phyloP scores from a whole-genome alignment of 1,140 invertebrate genomes.

The Anthonomus grandis region DNA sequence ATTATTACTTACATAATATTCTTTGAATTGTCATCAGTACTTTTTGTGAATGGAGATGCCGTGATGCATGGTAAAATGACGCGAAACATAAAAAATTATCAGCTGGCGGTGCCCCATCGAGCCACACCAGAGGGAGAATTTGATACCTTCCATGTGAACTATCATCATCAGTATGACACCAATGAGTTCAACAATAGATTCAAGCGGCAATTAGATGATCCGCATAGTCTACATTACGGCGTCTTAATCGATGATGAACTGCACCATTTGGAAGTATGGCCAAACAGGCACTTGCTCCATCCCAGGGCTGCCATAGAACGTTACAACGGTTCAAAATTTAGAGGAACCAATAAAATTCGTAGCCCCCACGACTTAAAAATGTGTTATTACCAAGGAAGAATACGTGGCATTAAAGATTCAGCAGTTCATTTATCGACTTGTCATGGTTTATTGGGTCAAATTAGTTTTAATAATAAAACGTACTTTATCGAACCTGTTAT shows the following conservation, averaged over 20 bases:
- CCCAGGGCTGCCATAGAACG: constrained; percentile 57
- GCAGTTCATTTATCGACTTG: constrained; percentile 59
- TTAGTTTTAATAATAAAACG: constrained; percentile 43
- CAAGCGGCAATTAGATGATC: constrained; percentile 28
- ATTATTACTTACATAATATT: too few relatives aligned
- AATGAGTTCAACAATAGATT: constrained; percentile 30
- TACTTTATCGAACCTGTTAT: constrained; percentile 54
- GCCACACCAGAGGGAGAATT: constrained; percentile 51
- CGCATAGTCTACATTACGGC: constrained; percentile 52
- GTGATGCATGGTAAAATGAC: constrained; percentile 48
- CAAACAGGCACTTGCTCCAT: constrained; percentile 56
- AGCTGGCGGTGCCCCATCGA: constrained; percentile 52
- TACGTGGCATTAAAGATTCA: constrained; percentile 52
- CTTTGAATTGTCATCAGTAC: too few relatives aligned
- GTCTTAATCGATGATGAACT: constrained; percentile 46
- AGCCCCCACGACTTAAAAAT: constrained; percentile 39
- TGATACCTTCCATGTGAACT: constrained; percentile 49
- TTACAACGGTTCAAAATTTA: constrained; percentile 35
- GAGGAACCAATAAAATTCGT: constrained; percentile 26
- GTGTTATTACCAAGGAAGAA: constrained; percentile 57
- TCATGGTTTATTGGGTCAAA: constrained; percentile 56
- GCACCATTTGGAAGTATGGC: constrained; percentile 53
- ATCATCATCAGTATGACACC: constrained; percentile 47
- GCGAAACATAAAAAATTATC: constrained; percentile 48
- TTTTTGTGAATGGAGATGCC: too few relatives aligned